Percentiles rank a stretch among this genome's conserved stretches.
Evolutionary conservation across 2,797 vertebrate species (phyloP).

Genomic region (Periparus ater): DNA sequence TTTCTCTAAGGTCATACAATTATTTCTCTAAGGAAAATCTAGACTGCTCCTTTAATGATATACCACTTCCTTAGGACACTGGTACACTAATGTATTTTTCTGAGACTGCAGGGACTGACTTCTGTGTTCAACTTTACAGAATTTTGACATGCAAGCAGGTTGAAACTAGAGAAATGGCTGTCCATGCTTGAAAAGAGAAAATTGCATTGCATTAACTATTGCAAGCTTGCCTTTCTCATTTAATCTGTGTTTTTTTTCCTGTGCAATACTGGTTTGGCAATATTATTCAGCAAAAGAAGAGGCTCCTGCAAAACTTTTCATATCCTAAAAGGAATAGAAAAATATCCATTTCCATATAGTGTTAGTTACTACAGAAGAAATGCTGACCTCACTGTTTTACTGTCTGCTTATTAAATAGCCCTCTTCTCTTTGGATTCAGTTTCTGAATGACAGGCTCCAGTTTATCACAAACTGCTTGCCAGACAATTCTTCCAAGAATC

Average conservation of each 20-base stretch:
- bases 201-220: background rate
- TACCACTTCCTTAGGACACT: background rate
- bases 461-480: background rate
- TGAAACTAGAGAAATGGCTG: background rate
- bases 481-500: background rate
- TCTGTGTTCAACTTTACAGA: background rate
- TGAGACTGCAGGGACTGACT: background rate
- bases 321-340: background rate
- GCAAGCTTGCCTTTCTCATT: background rate
- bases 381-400: background rate
- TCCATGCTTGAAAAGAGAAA: background rate
- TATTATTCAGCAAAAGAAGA: background rate
- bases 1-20: background rate
- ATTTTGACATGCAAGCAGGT: background rate
- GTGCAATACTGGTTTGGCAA: background rate
- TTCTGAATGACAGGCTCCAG: background rate
- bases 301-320: background rate
- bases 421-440: background rate
- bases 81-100: background rate
- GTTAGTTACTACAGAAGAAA: background rate
- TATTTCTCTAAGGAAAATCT: background rate
- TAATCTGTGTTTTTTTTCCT: background rate
- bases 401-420: background rate
- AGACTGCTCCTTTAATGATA: background rate
- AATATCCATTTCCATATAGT: background rate